Evolutionary conservation across 2,113 vertebrate genomes (phyloP), one percentile per base, ranked within the genome.

Genomic region (Corythornis vintsioides): DNA sequence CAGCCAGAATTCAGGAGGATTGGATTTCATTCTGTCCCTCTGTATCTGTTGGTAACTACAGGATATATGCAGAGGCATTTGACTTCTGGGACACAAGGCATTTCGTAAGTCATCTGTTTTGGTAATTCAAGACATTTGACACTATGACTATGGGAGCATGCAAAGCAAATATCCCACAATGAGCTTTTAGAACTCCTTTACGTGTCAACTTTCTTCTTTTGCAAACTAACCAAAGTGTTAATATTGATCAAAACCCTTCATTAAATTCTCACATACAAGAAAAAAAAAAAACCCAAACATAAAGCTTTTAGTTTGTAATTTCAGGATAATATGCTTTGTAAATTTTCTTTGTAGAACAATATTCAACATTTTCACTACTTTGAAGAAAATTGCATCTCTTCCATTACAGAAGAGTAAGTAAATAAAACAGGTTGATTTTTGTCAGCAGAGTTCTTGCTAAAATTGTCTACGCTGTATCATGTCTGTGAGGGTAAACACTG

Each of bases 81-180:
- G 75, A 81, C 55, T 88, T 86, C 35, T 71, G 69, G 88, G 74
- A 56, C 24, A 24, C 38, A 70, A 81, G 76, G 67, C 38, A 83
- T 91, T 89, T 92, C 52, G 6, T 43, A 93, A 90, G 69, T 76
- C 45, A 66, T 70, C 73, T 91, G 38, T 57, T 95, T 78, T 81
- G 80, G 79, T 61, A 71, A 70, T 92, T 70, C 67, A 64, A 93
- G 50, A n/a, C 60, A 61, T 86, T 71, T 78, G 73, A 59, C 31
- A 66, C 45, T 60, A 13, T 79, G 92, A 76, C 73, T 85, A 67
- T 13, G 73, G 57, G 13, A 74, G 26, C 59, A 40, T 74, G 43
- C 52, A 90, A 82, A 83, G 76, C 69, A 90, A 92, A 69, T 81
- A 78, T 45, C 31, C n/a, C 35, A 57, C 52, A 82, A 35, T 33